These are phyloP conservation scores for Acleris literana DNA, from an alignment of 2,888 invertebrate genomes.

Conservation along the genomic window DNA sequence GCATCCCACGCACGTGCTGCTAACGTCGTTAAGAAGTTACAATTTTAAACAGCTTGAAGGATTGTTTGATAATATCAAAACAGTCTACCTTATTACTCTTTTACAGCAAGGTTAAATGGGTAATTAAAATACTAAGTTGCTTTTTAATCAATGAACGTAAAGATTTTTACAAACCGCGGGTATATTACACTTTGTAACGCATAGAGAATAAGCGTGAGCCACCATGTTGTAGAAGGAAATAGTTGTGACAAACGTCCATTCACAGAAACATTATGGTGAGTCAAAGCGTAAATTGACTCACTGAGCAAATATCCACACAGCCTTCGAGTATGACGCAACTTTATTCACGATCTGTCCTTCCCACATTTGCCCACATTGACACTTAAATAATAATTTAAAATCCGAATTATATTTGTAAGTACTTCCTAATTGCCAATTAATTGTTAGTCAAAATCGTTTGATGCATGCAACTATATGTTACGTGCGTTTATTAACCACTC, in stretches of 20 bases:
- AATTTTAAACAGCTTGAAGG: constrained; percentile 21
- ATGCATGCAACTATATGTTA: too few species aligned
- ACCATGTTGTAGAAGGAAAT: background rate
- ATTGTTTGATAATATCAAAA: constrained; percentile 17
- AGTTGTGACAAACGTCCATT: constrained; percentile 47
- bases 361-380: background rate
- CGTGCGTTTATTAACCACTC: too few species aligned
- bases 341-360: constrained; percentile 19
- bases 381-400: background rate
- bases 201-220: too few species aligned
- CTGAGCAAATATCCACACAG: constrained; percentile 41
- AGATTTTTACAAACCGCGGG: background rate
- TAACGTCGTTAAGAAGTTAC: constrained; percentile 20
- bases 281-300: constrained; percentile 64
- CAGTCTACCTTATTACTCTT: background rate
- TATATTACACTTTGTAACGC: background rate
- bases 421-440: too few species aligned
- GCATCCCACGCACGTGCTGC: constrained; percentile 39
- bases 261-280: constrained; percentile 62
- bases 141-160: background rate
- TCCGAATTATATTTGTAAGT: too few species aligned
- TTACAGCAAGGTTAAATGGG: background rate
- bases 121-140: background rate
- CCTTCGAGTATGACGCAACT: constrained; percentile 42
- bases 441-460: too few species aligned